Evolutionary conservation across 2,113 vertebrate species (phyloP), one percentile per base, ranked within the genome.

Genomic region (Colistium nudipinnis): DNA sequence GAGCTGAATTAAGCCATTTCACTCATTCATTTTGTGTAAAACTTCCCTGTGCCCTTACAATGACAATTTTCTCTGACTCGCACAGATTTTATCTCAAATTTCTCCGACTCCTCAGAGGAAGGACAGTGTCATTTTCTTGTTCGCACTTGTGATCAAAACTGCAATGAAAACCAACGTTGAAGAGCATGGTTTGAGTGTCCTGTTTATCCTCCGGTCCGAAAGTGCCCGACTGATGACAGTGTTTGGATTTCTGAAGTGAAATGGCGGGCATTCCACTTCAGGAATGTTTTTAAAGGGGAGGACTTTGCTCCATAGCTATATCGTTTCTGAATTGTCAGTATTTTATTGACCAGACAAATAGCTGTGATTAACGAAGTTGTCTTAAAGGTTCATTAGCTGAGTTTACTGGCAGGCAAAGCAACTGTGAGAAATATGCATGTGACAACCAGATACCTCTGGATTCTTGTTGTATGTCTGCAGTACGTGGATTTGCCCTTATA

Each of bases 201-300:
- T 60, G 11, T 65, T 70, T 64, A 17, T 41, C 38, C 16, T 13
- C 31, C 36, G 10, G 39, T 44, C 19, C 47, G 17, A 22, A 52
- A 62, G 6, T 55, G n/a, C 56, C n/a, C 20, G 9, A 2, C 8
- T 68, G 41, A 48, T 68, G n/a, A 66, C 44, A 51, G 45, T 17
- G 27, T 36, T 20, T 41, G 4, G 14, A 43, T 25, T 49, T 27
- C 2, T 41, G 1, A 35, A 59, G 36, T 28, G 1, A 60, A 44
- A 51, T 16, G 14, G n/a, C 41, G 24, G 25, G 27, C n/a, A 49
- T 33, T 5, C 6, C 3, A 44, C 28, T 38, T 28, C 13, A 43
- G 65, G 61, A 12, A 22, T 5, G n/a, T 57, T 55, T 41, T 38
- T 2, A 13, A 22, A 14, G 19, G 7, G 20, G 13, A n/a, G n/a